These are phyloP conservation scores for Sebastes kiyomatsui DNA, from an alignment of 2,797 vertebrate genomes.

Conservation along the genomic window DNA sequence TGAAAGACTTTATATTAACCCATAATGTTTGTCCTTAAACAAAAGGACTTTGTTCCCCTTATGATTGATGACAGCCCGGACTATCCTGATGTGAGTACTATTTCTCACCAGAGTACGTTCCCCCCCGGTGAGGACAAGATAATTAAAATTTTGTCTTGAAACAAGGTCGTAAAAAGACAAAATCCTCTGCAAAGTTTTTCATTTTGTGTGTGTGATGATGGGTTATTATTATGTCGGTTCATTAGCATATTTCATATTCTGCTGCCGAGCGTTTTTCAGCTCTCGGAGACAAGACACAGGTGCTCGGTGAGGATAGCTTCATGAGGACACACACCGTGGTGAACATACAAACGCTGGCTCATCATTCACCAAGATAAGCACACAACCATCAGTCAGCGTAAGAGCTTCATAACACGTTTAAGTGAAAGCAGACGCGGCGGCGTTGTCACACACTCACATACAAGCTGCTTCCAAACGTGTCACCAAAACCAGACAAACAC, in stretches of 20 bases:
- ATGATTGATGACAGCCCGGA: conserved; percentile 11
- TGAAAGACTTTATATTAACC: background rate
- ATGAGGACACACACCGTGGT: background rate
- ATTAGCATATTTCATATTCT: conserved; percentile 80
- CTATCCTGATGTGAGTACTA: background rate
- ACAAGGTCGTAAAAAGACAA: conserved; percentile 25
- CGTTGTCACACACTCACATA: background rate
- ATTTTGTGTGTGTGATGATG: conserved; percentile 49
- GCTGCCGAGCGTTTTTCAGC: conserved; percentile 41
- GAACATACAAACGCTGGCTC: conserved; percentile 27
- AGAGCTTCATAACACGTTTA: conserved; percentile 6
- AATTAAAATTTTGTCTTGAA: conserved; percentile 11
- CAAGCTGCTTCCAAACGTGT: conserved; percentile 9
- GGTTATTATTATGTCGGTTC: conserved; percentile 57
- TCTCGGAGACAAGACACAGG: conserved; percentile 48
- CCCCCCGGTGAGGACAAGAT: background rate
- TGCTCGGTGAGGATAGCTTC: conserved; percentile 19
- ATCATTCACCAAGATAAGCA: conserved; percentile 24
- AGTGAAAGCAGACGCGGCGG: conserved; percentile 1
- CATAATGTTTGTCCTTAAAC: background rate
- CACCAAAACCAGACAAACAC: conserved; percentile 18
- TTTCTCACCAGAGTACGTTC: conserved; percentile 2
- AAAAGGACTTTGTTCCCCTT: conserved; percentile 1
- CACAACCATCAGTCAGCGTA: conserved; percentile 2
- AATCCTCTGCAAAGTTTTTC: conserved; percentile 29